phyloP scores from a whole-genome alignment of 2,888 invertebrate species.

The Phyllotreta cruciferae region DNA sequence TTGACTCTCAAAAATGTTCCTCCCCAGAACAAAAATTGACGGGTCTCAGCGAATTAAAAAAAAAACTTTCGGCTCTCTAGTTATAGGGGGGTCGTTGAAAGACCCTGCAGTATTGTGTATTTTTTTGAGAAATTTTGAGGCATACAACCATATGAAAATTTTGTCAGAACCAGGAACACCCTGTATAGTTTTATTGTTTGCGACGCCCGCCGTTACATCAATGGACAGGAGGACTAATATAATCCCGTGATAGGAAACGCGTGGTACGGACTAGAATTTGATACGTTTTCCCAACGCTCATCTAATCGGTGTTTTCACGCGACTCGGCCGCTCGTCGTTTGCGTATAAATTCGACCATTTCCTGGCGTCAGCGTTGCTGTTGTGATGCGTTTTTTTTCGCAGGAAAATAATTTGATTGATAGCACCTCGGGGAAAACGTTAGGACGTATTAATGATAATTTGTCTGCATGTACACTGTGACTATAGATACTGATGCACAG shows the following conservation, averaged over 20 bases:
- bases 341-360: slow-evolving; percentile 24
- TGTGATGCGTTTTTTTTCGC: slow-evolving; percentile 27
- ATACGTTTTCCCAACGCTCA: slow-evolving; percentile 18
- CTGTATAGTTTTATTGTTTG: neutral
- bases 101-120: no score
- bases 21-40: no score
- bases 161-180: neutral
- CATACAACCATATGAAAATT: no score
- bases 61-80: no score
- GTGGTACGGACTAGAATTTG: slow-evolving; percentile 39
- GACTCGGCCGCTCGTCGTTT: slow-evolving; percentile 2
- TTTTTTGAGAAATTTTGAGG: no score
- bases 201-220: neutral
- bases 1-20: no score
- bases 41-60: no score
- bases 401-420: slow-evolving; percentile 14
- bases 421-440: slow-evolving; percentile 9
- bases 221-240: slow-evolving; percentile 8
- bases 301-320: slow-evolving; percentile 28
- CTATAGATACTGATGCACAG: no score
- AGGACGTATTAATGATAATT: slow-evolving; percentile 6
- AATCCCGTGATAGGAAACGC: slow-evolving; percentile 39
- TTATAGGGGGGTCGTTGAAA: no score
- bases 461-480: neutral
- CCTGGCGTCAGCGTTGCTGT: slow-evolving; percentile 33